Conservation (phyloP, 2,113 vertebrate species). For the Crotophaga sulcirostris region DNA sequence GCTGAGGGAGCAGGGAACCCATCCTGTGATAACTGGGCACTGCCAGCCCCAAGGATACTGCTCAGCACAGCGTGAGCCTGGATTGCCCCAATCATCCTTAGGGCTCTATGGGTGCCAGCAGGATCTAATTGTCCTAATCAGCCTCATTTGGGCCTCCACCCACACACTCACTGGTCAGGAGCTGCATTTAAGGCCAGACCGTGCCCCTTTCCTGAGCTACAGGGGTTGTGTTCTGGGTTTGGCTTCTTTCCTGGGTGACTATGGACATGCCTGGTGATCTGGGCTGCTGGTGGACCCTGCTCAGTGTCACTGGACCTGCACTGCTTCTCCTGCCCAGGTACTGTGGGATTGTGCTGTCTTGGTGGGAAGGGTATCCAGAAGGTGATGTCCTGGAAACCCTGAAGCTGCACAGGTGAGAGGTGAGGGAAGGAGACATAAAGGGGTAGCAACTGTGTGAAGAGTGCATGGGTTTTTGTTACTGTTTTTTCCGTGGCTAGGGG, state of each 20-base stretch:
- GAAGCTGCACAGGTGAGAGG: neutral
- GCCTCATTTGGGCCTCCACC: neutral
- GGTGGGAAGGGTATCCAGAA: neutral
- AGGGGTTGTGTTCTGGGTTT: rapidly evolving
- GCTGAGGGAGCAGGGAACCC: neutral
- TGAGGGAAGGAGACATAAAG: neutral
- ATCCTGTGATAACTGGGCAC: neutral
- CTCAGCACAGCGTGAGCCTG: neutral
- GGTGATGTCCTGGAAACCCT: neutral
- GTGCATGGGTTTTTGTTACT: rapidly evolving
- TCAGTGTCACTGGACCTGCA: rapidly evolving
- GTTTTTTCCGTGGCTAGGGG: neutral
- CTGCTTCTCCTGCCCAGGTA: neutral
- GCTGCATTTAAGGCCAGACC: neutral
- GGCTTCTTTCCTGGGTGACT: rapidly evolving
- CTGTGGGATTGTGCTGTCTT: neutral
- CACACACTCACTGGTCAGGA: neutral
- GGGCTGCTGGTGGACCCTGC: neutral
- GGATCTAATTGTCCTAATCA: neutral
- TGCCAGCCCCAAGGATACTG: neutral
- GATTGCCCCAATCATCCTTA: neutral
- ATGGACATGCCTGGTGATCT: neutral
- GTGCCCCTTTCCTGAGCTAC: rapidly evolving
- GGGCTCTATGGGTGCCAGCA: neutral
- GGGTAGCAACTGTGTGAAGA: neutral